Percentiles rank a stretch among this genome's conserved stretches.
phyloP scores from a whole-genome alignment of 2,888 invertebrate genomes.

The Philereme transversata region DNA sequence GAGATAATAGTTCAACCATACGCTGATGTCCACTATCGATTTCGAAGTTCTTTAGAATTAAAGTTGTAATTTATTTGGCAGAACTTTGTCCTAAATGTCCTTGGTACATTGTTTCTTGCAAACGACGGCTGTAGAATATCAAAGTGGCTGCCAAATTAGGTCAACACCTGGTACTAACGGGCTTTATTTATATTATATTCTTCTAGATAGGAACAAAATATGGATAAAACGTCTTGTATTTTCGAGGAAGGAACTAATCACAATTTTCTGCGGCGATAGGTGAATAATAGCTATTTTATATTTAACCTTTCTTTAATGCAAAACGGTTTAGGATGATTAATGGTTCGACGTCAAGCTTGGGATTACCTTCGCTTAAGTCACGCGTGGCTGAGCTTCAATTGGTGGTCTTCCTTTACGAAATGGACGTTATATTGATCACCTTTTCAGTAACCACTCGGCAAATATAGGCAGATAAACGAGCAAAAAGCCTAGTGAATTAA shows the following conservation, averaged over 20 bases:
- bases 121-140: conserved; percentile 14
- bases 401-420: conserved; percentile 38
- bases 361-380: conserved; percentile 46
- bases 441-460: not conserved
- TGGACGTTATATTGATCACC: conserved; percentile 28
- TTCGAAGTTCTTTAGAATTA: conserved; percentile 23
- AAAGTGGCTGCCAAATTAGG: conserved; percentile 16
- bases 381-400: conserved; percentile 42
- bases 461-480: too few relatives aligned
- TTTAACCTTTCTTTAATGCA: conserved; percentile 34
- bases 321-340: conserved; percentile 46
- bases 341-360: conserved; percentile 36
- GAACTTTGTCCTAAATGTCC: conserved; percentile 19
- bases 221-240: conserved; percentile 8
- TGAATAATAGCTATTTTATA: conserved; percentile 7
- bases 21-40: conserved; percentile 23
- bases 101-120: conserved; percentile 10
- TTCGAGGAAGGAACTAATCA: conserved; percentile 9
- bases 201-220: conserved; percentile 11
- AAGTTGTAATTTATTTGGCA: conserved; percentile 24
- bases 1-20: conserved; percentile 29
- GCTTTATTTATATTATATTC: conserved; percentile 5
- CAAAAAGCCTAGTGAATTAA: too few relatives aligned
- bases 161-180: conserved; percentile 3
- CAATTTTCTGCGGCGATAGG: conserved; percentile 21